Evolutionary conservation across 2,797 vertebrate genomes (phyloP).

Genomic region (Oreochromis mossambicus): DNA sequence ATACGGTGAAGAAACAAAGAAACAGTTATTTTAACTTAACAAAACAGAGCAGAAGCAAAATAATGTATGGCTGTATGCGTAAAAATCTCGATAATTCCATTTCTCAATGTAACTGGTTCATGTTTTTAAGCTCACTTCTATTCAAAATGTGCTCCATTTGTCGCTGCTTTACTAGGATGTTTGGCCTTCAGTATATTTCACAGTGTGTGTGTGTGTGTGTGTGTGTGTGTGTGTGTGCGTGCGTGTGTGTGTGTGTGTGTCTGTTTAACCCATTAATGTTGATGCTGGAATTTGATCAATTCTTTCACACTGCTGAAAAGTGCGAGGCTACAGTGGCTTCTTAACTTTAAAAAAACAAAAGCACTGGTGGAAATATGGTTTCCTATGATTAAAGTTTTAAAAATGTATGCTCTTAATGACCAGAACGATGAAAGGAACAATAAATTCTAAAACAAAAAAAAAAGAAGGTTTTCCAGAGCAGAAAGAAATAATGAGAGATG

Average conservation of each 20-base stretch:
- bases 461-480: neutral
- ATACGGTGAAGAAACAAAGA: neutral
- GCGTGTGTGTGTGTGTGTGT: neutral
- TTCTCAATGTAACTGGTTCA: neutral
- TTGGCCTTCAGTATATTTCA: neutral
- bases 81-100: neutral
- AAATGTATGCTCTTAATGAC: neutral
- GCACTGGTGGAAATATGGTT: neutral
- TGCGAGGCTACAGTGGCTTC: neutral
- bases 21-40: neutral
- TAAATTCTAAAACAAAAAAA: neutral
- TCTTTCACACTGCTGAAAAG: neutral
- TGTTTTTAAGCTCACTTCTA: neutral
- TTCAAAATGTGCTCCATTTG: neutral
- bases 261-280: neutral
- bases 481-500: neutral
- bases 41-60: neutral
- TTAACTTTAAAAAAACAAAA: neutral
- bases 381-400: neutral
- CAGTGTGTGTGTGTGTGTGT: accelerated
- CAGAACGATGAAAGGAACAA: neutral
- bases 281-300: neutral
- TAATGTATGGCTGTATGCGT: too few relatives aligned
- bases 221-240: neutral
- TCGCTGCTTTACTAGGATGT: neutral